These are phyloP conservation scores for Tragopan temminckii DNA, from an alignment of 2,797 vertebrate genomes.

Conservation along the genomic window DNA sequence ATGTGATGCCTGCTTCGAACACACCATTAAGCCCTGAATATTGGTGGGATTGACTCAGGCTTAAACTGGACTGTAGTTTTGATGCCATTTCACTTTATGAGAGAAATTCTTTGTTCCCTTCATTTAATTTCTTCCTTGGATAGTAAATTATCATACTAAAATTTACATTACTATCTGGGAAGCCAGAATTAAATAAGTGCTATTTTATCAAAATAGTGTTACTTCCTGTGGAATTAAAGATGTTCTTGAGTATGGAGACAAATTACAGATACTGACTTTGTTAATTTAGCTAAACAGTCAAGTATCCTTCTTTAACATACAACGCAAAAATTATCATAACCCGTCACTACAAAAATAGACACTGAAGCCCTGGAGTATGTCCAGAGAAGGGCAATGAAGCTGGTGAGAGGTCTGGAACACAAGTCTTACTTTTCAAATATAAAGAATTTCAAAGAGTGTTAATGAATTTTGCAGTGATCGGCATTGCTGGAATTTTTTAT, in stretches of 20 bases:
- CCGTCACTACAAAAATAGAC: neutral
- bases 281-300: neutral
- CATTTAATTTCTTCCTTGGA: neutral
- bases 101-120: neutral
- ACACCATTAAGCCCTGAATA: neutral
- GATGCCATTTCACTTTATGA: neutral
- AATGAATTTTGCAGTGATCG: neutral
- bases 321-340: neutral
- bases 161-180: neutral
- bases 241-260: neutral
- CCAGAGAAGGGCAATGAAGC: no score
- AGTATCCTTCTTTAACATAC: accelerated
- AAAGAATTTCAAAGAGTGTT: neutral
- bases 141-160: neutral
- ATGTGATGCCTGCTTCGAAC: neutral
- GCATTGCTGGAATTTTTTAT: neutral
- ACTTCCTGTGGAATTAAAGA: neutral
- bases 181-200: neutral
- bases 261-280: neutral
- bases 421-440: no score
- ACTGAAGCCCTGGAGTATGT: no score
- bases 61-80: neutral
- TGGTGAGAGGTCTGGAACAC: no score
- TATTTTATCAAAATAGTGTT: neutral
- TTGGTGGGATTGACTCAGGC: neutral